Percentiles rank a stretch among this genome's conserved stretches.
Conservation (phyloP, 2,797 vertebrate species). For the Halcyon badia region DNA sequence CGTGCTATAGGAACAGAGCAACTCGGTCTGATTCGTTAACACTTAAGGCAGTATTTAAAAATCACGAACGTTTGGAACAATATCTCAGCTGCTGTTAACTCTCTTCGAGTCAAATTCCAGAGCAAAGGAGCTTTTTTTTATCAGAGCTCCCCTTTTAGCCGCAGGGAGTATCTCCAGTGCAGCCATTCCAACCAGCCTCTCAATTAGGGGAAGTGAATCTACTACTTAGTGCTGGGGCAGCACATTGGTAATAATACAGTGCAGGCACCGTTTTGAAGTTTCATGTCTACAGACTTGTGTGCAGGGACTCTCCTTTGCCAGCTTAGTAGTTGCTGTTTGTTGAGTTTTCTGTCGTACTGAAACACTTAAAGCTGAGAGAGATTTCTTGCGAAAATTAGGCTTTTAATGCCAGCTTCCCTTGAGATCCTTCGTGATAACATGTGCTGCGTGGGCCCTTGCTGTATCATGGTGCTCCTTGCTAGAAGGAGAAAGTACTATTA, state of each 20-base stretch:
- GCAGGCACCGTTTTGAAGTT: not conserved
- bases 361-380: not conserved
- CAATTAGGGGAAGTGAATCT: constrained; percentile 24
- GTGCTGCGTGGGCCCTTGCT: not conserved
- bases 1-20: not conserved
- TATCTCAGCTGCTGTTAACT: not conserved
- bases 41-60: not conserved
- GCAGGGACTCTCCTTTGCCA: not conserved
- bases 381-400: constrained; percentile 33
- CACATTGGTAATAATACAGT: not conserved
- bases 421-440: not conserved
- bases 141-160: constrained; percentile 6
- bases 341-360: not conserved
- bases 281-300: not conserved
- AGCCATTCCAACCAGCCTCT: not conserved
- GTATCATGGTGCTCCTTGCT: not conserved
- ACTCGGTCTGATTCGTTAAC: not conserved
- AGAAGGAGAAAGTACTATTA: not conserved
- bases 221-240: constrained; percentile 21
- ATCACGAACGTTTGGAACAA: not conserved
- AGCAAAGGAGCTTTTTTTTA: not conserved
- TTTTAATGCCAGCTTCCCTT: constrained; percentile 25
- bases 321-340: not conserved
- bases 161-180: not conserved
- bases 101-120: not conserved